A percentile compares a stretch with the other conserved stretches of the same genome.
Conservation (phyloP, 30 jellyfish, hydroid and myxozoan species). For the Chrysaora quinquecirrha region DNA sequence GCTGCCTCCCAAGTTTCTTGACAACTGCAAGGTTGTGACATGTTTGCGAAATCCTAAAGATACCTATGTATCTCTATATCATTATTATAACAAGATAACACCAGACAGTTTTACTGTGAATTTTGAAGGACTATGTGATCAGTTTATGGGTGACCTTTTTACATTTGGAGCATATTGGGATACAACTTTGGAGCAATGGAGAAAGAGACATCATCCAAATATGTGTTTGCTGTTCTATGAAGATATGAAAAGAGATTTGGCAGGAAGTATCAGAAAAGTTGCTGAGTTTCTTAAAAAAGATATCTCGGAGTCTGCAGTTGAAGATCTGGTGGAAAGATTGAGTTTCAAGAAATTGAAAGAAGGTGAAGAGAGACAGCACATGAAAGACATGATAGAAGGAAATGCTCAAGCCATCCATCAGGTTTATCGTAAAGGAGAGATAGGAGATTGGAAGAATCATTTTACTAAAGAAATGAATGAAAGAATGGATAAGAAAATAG, state of each 20-base stretch:
- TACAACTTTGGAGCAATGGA: conserved; percentile 40
- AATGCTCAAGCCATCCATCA: not conserved
- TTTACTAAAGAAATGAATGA: conserved; percentile 61
- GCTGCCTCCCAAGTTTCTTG: conserved; percentile 51
- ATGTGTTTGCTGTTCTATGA: too few species aligned
- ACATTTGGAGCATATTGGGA: conserved; percentile 20
- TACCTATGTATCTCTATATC: conserved; percentile 37
- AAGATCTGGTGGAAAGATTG: too few species aligned
- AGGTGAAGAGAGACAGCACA: conserved; percentile 16
- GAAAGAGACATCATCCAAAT: too few species aligned
- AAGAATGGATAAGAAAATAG: conserved; percentile 12
- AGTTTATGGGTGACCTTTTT: conserved; percentile 7
- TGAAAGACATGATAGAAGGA: conserved; percentile 2
- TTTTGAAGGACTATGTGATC: not conserved
- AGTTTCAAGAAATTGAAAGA: conserved; percentile 21
- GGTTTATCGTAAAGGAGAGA: conserved; percentile 40
- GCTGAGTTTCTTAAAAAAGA: too few species aligned
- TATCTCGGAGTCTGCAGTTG: too few species aligned
- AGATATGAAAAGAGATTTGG: too few species aligned
- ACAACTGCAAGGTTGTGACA: conserved; percentile 41
- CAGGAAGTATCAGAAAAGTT: too few species aligned
- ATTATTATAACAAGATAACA: conserved; percentile 31
- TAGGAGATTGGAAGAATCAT: conserved; percentile 66
- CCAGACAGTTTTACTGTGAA: not conserved
- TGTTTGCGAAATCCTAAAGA: conserved; percentile 59